Evolutionary conservation across 2,888 invertebrate genomes (phyloP).

Genomic region (Drosophila differens): DNA sequence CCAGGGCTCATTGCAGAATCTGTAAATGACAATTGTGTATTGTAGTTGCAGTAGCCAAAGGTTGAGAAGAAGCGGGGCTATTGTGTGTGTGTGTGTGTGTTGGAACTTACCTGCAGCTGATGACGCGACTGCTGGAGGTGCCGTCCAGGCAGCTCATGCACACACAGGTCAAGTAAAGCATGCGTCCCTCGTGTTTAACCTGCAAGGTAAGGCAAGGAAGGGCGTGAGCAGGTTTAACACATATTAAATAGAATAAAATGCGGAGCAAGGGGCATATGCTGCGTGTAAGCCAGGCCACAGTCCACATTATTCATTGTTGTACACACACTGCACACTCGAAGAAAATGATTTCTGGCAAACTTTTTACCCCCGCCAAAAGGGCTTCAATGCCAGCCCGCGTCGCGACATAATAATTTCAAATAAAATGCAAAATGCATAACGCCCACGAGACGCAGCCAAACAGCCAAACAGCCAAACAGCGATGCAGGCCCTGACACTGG

Average conservation of each 20-base stretch:
- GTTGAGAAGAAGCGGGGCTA: neutral
- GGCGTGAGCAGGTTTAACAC: neutral
- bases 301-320: constrained; percentile 71
- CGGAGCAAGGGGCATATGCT: constrained; percentile 7
- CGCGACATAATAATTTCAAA: constrained; percentile 83
- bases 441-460: constrained; percentile 62
- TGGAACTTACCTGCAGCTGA: constrained; percentile 89
- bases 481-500: constrained; percentile 38
- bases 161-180: constrained; percentile 95
- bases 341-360: constrained; percentile 72
- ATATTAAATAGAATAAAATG: constrained; percentile 23
- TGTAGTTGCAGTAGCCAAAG: neutral
- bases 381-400: constrained; percentile 52
- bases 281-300: constrained; percentile 18
- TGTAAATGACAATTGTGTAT: constrained; percentile 39
- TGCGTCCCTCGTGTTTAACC: constrained; percentile 96
- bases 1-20: constrained; percentile 94
- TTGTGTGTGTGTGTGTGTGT: neutral
- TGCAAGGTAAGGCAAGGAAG: constrained; percentile 83
- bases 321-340: constrained; percentile 31
- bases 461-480: constrained; percentile 20
- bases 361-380: constrained; percentile 55
- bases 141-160: constrained; percentile 98
- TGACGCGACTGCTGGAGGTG: constrained; percentile 90
- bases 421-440: constrained; percentile 80